Conservation (phyloP, 2,797 vertebrate genomes). For the Dicrostonyx torquatus region DNA sequence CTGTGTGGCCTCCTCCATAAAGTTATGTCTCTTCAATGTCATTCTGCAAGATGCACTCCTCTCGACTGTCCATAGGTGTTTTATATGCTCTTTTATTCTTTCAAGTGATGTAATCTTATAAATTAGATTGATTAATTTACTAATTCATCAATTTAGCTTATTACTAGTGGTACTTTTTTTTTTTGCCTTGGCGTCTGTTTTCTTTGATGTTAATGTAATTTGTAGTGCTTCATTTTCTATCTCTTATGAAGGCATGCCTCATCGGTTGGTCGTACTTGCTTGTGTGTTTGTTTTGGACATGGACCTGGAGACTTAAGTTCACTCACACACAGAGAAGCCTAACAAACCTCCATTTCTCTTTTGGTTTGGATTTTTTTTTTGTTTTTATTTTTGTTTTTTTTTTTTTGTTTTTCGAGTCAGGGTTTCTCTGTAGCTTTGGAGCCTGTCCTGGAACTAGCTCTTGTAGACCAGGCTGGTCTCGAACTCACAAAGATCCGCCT, state of each 20-base stretch:
- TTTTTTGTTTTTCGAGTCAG: no score
- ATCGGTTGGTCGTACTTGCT: not conserved
- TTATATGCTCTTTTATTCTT: not conserved
- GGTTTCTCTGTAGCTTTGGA: no score
- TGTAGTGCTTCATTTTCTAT: not conserved
- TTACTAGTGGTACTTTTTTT: not conserved
- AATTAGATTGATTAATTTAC: not conserved
- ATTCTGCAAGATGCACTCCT: not conserved
- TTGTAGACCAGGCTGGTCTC: no score
- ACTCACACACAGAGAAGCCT: not conserved
- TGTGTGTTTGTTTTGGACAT: slow-evolving; percentile 43
- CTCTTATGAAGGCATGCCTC: not conserved
- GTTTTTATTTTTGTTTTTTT: no score
- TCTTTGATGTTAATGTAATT: slow-evolving; percentile 5
- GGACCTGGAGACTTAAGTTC: not conserved
- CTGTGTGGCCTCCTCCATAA: not conserved
- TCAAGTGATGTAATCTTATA: not conserved
- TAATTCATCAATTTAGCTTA: not conserved
- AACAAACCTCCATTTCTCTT: not conserved
- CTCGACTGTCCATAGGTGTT: not conserved
- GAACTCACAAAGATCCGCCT: no score
- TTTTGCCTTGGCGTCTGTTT: slow-evolving; percentile 9
- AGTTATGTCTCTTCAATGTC: not conserved
- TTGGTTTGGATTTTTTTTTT: no score
- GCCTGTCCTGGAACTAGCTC: no score